Conservation (phyloP, 23 tunicate genomes). For the Oikopleura albicans region DNA sequence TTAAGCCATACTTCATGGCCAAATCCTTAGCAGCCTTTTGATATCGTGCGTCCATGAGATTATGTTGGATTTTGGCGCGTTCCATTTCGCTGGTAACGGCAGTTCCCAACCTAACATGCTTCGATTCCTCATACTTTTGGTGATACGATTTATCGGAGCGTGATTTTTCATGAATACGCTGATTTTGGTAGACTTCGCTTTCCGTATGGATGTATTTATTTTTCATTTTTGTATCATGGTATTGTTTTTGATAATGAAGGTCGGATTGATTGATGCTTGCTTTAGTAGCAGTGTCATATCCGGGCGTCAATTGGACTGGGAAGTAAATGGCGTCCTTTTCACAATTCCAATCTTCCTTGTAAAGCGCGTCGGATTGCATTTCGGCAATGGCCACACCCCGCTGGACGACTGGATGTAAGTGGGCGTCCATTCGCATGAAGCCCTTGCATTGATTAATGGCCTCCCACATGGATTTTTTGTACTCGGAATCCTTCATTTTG, state of each 20-base stretch:
- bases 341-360: conserved; percentile 87
- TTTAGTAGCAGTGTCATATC: background rate
- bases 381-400: background rate
- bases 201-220: conserved; percentile 33
- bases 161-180: conserved; percentile 22
- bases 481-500: conserved; percentile 1
- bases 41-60: background rate
- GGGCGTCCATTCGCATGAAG: conserved; percentile 16
- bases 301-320: conserved; percentile 36
- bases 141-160: background rate
- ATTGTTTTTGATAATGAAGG: conserved; percentile 34
- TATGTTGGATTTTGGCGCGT: background rate
- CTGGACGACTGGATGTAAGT: conserved; percentile 1
- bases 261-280: background rate
- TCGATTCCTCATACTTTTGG: background rate
- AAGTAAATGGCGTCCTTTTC: conserved; percentile 52
- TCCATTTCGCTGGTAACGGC: conserved; percentile 7
- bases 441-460: background rate
- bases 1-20: conserved; percentile 4
- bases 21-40: background rate
- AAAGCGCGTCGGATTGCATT: conserved; percentile 15
- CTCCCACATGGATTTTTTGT: conserved; percentile 9
- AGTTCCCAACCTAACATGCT: background rate
- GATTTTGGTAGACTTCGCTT: conserved; percentile 37
- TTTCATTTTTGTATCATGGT: conserved; percentile 24